phyloP scores from a whole-genome alignment of 2,797 vertebrate species.

The Argya squamiceps region DNA sequence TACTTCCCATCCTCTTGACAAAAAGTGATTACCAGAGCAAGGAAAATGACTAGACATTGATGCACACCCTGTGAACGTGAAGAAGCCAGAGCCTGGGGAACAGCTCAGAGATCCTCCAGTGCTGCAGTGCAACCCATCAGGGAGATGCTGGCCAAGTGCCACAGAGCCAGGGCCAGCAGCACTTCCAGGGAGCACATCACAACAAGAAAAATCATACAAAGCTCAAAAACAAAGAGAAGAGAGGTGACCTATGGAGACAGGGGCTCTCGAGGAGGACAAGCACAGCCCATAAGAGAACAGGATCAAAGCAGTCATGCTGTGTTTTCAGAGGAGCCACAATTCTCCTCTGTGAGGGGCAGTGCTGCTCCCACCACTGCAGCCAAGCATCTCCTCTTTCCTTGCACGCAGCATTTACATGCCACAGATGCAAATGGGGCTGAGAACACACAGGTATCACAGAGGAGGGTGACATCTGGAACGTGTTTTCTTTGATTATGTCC shows the following conservation, averaged over 20 bases:
- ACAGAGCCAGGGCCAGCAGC: not conserved
- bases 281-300: not conserved
- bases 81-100: not conserved
- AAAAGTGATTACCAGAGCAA: not conserved
- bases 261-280: not conserved
- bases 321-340: not conserved
- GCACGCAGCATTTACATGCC: not conserved
- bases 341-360: not conserved
- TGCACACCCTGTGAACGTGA: not conserved
- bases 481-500: not conserved
- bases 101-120: not conserved
- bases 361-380: not conserved
- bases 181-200: not conserved
- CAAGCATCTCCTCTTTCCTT: not conserved
- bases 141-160: not conserved
- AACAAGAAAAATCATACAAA: not conserved
- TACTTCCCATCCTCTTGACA: not conserved
- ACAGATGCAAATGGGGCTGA: not conserved
- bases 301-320: fast-evolving
- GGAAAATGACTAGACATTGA: not conserved
- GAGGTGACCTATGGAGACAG: not conserved
- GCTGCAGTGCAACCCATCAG: not conserved
- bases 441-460: not conserved
- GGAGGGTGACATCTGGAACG: not conserved
- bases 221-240: not conserved